Evolutionary conservation across 2,888 invertebrate species (phyloP).

Genomic region (Cremastobaeus sp.): DNA sequence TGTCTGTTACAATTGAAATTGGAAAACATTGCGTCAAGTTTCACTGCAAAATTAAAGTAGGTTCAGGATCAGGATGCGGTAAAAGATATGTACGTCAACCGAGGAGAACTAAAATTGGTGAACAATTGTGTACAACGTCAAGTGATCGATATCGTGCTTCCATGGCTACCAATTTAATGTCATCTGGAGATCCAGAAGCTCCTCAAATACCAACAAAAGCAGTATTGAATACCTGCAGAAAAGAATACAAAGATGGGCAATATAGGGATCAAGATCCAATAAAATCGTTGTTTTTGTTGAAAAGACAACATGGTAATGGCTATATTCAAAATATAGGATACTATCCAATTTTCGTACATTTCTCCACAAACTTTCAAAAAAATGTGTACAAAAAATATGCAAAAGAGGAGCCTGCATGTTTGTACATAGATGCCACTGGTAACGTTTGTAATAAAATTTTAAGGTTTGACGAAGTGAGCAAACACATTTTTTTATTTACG

Average conservation of each 20-base stretch:
- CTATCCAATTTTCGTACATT: background rate
- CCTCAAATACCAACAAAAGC: constrained; percentile 1
- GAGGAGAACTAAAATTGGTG: background rate
- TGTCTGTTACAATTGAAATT: constrained; percentile 15
- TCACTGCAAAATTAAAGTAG: background rate
- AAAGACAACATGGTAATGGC: background rate
- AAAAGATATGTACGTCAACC: constrained; percentile 25
- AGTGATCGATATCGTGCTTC: constrained; percentile 11
- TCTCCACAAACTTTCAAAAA: constrained; percentile 14
- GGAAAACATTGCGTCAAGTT: background rate
- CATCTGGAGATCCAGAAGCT: constrained; percentile 27
- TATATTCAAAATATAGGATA: constrained; percentile 28
- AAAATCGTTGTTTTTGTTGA: constrained; percentile 16
- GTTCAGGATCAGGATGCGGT: background rate
- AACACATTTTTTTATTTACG: constrained; percentile 7
- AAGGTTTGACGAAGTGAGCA: background rate
- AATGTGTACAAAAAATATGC: constrained; percentile 30
- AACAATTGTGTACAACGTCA: constrained; percentile 58
- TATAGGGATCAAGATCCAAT: constrained; percentile 39
- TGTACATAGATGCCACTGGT: constrained; percentile 31
- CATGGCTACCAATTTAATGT: constrained; percentile 16
- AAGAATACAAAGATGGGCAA: background rate
- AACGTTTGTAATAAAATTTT: background rate
- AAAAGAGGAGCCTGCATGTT: background rate
- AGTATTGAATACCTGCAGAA: constrained; percentile 8